phyloP scores from a whole-genome alignment of 2,113 vertebrate genomes.

The Takifugu flavidus region DNA sequence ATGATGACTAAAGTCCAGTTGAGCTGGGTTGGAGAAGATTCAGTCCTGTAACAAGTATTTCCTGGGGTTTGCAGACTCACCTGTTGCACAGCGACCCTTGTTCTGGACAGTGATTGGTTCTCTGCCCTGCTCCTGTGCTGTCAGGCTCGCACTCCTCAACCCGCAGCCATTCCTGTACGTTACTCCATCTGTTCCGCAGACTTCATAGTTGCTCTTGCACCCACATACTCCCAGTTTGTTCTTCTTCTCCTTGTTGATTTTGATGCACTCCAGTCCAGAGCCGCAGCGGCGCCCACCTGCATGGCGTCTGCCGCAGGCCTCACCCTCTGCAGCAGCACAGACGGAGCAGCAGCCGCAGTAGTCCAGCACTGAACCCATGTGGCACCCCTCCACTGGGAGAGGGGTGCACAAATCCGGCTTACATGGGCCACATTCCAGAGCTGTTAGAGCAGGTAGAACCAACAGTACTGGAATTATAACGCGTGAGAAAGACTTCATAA shows the following conservation, averaged over 20 bases:
- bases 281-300: conserved; percentile 71
- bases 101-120: conserved; percentile 73
- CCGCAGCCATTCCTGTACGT: conserved; percentile 82
- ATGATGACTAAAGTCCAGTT: no score
- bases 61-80: conserved; percentile 61
- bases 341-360: conserved; percentile 80
- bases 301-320: conserved; percentile 73
- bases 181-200: conserved; percentile 83
- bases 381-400: conserved; percentile 73
- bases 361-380: conserved; percentile 70
- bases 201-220: conserved; percentile 83
- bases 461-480: conserved; percentile 8
- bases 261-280: conserved; percentile 78
- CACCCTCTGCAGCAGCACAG: conserved; percentile 78
- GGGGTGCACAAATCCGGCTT: conserved; percentile 68
- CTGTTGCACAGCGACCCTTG: conserved; percentile 87
- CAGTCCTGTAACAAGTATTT: no score
- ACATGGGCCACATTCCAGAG: conserved; percentile 73
- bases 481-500: conserved; percentile 39
- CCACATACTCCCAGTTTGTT: conserved; percentile 74
- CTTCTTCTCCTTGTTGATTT: conserved; percentile 62
- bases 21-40: no score
- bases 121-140: conserved; percentile 66
- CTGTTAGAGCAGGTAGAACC: not conserved
- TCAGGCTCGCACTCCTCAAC: conserved; percentile 78